These are phyloP conservation scores for Chaetophractus vellerosus DNA, from an alignment of 2,797 vertebrate genomes.

Conservation along the genomic window DNA sequence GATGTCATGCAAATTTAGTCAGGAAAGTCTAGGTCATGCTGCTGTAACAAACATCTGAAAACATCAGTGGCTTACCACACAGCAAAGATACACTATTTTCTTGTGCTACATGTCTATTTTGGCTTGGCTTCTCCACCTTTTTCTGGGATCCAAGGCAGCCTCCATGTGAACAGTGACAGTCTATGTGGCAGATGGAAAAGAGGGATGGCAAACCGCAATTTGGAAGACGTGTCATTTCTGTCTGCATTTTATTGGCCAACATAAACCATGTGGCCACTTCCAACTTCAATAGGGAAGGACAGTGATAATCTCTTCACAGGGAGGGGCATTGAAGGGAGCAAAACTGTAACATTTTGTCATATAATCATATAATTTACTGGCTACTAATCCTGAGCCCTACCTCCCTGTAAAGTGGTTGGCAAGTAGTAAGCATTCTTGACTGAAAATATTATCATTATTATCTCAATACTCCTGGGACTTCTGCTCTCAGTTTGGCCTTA, in stretches of 20 bases:
- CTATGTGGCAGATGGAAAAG: constrained; percentile 53
- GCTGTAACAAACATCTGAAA: neutral
- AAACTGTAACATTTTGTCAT: neutral
- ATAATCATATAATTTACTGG: neutral
- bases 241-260: constrained; percentile 28
- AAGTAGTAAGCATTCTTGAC: neutral
- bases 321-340: neutral
- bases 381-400: neutral
- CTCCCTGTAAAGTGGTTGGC: neutral
- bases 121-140: neutral
- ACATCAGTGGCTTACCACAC: neutral
- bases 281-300: constrained; percentile 50
- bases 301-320: neutral
- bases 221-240: constrained; percentile 24
- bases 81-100: neutral
- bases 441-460: neutral
- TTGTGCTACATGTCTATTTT: neutral
- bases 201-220: constrained; percentile 35
- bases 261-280: neutral
- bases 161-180: neutral
- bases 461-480: neutral
- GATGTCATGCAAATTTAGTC: neutral
- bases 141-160: neutral
- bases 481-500: constrained; percentile 21
- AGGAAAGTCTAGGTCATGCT: neutral